Percentiles rank a stretch among this genome's conserved stretches.
Evolutionary conservation across 2,113 vertebrate genomes (phyloP).

Genomic region (Glaucidium brasilianum): DNA sequence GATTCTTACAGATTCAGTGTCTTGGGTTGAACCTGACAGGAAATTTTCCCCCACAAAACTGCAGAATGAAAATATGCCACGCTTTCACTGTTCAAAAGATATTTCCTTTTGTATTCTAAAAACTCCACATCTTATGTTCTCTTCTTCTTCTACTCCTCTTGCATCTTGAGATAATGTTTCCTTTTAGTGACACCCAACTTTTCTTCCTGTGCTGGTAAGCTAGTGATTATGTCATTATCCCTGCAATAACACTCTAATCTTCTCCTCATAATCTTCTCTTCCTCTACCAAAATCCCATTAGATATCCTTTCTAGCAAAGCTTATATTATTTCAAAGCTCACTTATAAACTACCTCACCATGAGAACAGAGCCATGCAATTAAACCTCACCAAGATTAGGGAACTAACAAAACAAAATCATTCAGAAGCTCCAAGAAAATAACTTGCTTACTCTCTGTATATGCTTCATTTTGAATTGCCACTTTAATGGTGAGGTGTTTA

Average conservation of each 20-base stretch:
- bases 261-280: conserved; percentile 10
- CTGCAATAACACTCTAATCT: conserved; percentile 29
- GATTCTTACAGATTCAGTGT: neutral
- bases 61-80: neutral
- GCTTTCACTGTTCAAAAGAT: neutral
- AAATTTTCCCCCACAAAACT: neutral
- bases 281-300: conserved; percentile 30
- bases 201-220: neutral
- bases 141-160: neutral
- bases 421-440: conserved; percentile 16
- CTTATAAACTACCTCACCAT: neutral
- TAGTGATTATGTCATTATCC: conserved; percentile 30
- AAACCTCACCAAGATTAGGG: conserved; percentile 19
- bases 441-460: neutral
- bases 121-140: neutral
- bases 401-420: neutral
- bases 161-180: conserved; percentile 1
- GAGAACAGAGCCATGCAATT: neutral
- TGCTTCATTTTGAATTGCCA: neutral
- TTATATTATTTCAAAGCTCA: conserved; percentile 4
- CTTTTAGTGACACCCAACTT: neutral
- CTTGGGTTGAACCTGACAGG: neutral
- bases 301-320: conserved; percentile 2
- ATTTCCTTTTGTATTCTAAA: neutral
- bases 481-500: conserved; percentile 9